These are phyloP conservation scores for Gobionotothen gibberifrons DNA, from an alignment of 2,797 vertebrate genomes.

Conservation along the genomic window DNA sequence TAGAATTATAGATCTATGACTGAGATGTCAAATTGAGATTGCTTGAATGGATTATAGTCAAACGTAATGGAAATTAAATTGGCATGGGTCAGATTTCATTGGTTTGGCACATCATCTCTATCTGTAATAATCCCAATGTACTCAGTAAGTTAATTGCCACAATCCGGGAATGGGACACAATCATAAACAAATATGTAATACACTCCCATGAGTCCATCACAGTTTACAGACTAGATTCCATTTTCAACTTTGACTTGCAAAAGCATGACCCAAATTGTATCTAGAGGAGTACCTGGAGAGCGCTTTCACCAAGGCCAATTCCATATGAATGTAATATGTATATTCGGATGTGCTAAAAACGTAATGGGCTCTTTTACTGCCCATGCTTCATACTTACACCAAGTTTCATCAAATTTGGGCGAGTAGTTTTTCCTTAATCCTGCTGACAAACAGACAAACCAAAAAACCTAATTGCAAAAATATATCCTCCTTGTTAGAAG, in stretches of 20 bases:
- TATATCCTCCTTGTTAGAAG: too few relatives aligned
- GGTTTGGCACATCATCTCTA: neutral
- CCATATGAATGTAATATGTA: too few relatives aligned
- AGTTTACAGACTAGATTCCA: neutral
- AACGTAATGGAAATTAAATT: neutral
- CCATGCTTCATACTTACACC: too few relatives aligned
- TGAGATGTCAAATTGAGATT: constrained; percentile 5
- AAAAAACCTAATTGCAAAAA: too few relatives aligned
- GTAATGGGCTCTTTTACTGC: too few relatives aligned
- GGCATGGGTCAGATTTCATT: neutral
- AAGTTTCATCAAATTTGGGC: too few relatives aligned
- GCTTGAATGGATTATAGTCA: neutral
- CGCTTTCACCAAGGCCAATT: too few relatives aligned
- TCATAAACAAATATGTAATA: neutral
- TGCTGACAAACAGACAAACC: too few relatives aligned
- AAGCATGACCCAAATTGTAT: neutral
- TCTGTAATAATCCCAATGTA: neutral
- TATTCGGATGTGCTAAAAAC: too few relatives aligned
- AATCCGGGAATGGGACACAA: neutral
- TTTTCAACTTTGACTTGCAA: constrained; percentile 9
- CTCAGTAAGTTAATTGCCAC: neutral
- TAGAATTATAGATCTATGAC: constrained; percentile 37
- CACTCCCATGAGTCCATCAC: neutral
- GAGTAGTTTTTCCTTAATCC: too few relatives aligned
- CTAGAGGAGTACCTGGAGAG: too few relatives aligned